These are phyloP conservation scores for Leiothrix lutea DNA, from an alignment of 2,113 vertebrate species.

Conservation along the genomic window DNA sequence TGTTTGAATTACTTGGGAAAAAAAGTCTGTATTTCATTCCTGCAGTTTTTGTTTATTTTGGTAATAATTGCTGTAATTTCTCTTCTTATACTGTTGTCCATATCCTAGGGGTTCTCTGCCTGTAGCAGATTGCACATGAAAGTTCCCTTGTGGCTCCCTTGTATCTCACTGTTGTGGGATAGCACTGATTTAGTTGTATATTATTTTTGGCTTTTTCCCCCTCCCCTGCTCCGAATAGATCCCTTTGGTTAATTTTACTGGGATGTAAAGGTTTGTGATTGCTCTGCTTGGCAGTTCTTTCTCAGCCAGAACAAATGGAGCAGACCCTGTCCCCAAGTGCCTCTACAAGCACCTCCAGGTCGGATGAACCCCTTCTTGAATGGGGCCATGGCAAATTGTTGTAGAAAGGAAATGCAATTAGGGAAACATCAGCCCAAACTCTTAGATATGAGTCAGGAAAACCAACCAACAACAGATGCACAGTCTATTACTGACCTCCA, in stretches of 20 bases:
- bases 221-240: neutral
- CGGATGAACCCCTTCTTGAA: neutral
- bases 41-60: neutral
- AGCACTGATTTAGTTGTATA: neutral
- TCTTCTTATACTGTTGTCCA: neutral
- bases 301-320: neutral
- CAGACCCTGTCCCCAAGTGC: neutral
- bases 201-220: neutral
- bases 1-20: neutral
- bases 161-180: neutral
- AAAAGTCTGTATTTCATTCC: neutral
- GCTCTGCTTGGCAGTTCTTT: neutral
- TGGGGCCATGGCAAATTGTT: neutral
- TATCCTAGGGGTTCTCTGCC: neutral
- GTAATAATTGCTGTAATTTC: neutral
- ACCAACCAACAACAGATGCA: neutral
- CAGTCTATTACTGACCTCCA: neutral
- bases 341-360: neutral
- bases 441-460: neutral
- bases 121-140: neutral
- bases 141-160: neutral
- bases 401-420: constrained; percentile 19
- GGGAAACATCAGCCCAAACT: neutral
- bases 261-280: neutral
- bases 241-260: neutral